A percentile compares a stretch with the other conserved stretches of the same genome.
phyloP scores from a whole-genome alignment of 2,113 vertebrate genomes.

The Hemichromis elongatus region DNA sequence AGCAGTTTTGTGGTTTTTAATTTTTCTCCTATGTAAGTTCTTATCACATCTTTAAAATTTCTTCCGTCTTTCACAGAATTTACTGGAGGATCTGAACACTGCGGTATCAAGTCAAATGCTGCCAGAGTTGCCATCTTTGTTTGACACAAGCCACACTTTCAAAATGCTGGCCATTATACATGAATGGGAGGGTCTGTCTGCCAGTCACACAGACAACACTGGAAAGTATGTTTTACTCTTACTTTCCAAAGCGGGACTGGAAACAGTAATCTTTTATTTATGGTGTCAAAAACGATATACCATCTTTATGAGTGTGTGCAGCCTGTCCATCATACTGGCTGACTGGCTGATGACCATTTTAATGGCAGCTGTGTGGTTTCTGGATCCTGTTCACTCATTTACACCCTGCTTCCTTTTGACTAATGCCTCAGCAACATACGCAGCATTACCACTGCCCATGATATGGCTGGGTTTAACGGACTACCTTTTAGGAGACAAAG shows the following conservation, averaged over 20 bases:
- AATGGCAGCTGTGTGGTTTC: slow-evolving; percentile 14
- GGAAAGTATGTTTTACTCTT: slow-evolving; percentile 43
- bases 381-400: background rate
- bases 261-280: slow-evolving; percentile 6
- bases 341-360: slow-evolving; percentile 38
- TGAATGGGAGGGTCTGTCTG: background rate
- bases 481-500: slow-evolving; percentile 1
- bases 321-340: slow-evolving; percentile 56
- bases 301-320: slow-evolving; percentile 52
- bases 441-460: slow-evolving; percentile 58
- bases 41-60: background rate
- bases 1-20: background rate
- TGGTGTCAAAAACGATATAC: slow-evolving; percentile 4
- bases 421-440: slow-evolving; percentile 46
- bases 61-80: slow-evolving; percentile 21
- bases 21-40: background rate
- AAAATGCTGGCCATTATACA: slow-evolving; percentile 59
- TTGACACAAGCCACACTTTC: background rate
- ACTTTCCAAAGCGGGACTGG: slow-evolving; percentile 58
- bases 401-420: slow-evolving; percentile 52
- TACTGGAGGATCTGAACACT: background rate
- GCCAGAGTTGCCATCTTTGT: background rate
- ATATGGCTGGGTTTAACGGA: slow-evolving; percentile 52
- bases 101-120: background rate
- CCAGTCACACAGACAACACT: slow-evolving; percentile 11